A percentile compares a stretch with the other conserved stretches of the same genome.
Conservation (phyloP, 2,797 vertebrate genomes). For the Paguma larvata region DNA sequence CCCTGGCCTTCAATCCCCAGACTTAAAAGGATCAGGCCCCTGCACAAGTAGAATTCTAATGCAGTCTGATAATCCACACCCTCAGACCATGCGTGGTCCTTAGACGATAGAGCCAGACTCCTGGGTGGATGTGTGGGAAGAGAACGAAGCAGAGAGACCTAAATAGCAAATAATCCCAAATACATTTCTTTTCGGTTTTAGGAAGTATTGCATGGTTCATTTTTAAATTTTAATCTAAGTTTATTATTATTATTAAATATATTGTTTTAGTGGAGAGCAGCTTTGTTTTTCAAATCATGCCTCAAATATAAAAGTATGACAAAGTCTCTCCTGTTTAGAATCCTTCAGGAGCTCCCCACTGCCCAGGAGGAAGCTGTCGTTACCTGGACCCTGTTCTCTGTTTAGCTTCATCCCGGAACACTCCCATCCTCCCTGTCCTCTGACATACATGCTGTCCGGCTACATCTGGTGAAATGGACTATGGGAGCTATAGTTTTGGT, state of each 20-base stretch:
- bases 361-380: not conserved
- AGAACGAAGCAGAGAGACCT: not conserved
- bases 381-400: not conserved
- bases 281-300: not conserved
- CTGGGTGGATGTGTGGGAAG: not conserved
- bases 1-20: not conserved
- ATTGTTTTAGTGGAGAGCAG: not conserved
- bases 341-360: not conserved
- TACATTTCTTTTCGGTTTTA: not conserved
- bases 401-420: not conserved
- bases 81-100: not conserved
- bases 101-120: not conserved
- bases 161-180: not conserved
- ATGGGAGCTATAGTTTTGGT: too few relatives aligned
- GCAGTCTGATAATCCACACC: not conserved
- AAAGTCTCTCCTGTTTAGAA: not conserved
- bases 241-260: not conserved
- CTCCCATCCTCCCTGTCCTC: rapidly evolving
- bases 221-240: not conserved
- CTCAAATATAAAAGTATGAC: not conserved
- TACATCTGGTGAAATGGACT: not conserved
- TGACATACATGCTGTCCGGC: not conserved
- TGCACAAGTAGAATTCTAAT: not conserved
- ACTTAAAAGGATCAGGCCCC: not conserved
- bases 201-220: not conserved